Evolutionary conservation across 2,797 vertebrate genomes (phyloP).

Genomic region (Urocyon cinereoargenteus): DNA sequence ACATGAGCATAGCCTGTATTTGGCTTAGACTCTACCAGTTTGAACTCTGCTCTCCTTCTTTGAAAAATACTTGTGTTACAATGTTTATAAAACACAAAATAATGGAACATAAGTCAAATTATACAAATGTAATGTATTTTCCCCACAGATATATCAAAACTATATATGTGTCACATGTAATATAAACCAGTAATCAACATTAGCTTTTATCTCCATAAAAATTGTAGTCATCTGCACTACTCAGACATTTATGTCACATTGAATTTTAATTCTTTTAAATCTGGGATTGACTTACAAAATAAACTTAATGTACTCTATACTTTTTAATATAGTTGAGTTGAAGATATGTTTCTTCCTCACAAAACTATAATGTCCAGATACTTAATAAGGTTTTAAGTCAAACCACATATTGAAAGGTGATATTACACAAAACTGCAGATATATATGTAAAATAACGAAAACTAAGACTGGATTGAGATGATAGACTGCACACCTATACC

Average conservation of each 20-base stretch:
- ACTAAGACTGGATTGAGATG: not conserved
- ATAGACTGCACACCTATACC: not conserved
- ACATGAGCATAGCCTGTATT: not conserved
- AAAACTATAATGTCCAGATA: slow-evolving; percentile 41
- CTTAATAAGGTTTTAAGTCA: slow-evolving; percentile 52
- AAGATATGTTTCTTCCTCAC: slow-evolving; percentile 9
- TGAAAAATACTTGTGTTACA: slow-evolving; percentile 36
- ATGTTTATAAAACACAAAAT: slow-evolving; percentile 15
- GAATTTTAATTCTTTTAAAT: slow-evolving; percentile 54
- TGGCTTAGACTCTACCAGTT: not conserved
- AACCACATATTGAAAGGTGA: slow-evolving; percentile 9
- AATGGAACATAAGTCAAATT: slow-evolving; percentile 41
- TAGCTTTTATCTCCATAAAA: slow-evolving; percentile 55
- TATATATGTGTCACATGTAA: not conserved
- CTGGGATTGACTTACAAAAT: slow-evolving; percentile 52
- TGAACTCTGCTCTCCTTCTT: slow-evolving; percentile 32
- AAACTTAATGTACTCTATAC: slow-evolving; percentile 32
- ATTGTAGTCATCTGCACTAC: not conserved
- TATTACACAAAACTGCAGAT: slow-evolving; percentile 17
- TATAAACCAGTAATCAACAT: slow-evolving; percentile 36
- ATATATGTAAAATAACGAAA: slow-evolving; percentile 38
- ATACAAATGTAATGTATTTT: slow-evolving; percentile 13
- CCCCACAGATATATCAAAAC: slow-evolving; percentile 31
- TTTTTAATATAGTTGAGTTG: slow-evolving; percentile 55
- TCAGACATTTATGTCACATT: slow-evolving; percentile 17